Evolutionary conservation across 2,888 invertebrate species (phyloP), one percentile per base, ranked within the genome.

Genomic region (Therioaphis trifolii): DNA sequence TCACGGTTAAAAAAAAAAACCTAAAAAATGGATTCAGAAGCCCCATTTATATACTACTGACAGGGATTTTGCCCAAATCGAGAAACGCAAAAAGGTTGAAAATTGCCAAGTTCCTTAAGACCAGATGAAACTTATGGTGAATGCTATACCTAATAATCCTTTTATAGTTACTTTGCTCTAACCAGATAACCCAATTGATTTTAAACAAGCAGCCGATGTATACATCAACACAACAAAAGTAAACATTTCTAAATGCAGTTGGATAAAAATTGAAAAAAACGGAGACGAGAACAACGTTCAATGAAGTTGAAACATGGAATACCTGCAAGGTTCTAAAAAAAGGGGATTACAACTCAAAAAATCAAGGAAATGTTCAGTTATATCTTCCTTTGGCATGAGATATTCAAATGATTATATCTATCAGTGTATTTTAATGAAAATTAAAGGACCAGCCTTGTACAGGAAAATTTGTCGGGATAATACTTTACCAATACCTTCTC

Each of bases 191-290:
- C 7, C 24, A 5, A 58, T 58, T 58, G 58, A 58, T 58, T 58
- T 58, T 24, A 58, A 58, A 58, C 21, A 58, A 58, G 58, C 58
- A 58, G 58, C 58, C 58, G 24, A 24, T 58, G 21, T 24, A 58
- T 58, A 24, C 58, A 24, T 58, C 12, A 61, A 29, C 61, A 61
- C 14, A 15, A 61, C 29, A 27, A 61, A 61, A 29, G 27, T 61
- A 61, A 61, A 61, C 15, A 61, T 61, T 61, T 61, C 29, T 15
- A 29, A 61, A 61, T 29, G 61, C 61, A 61, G 61, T 61, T 29
- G 61, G 61, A 29, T 61, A 29, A 58, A 58, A 58, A 58, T 55
- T 55, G 55, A 55, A n/a, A 55, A 55, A 55, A n/a, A n/a, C 49
- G 49, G 14, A 55, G 55, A 55, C n/a, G n/a, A 55, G n/a, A 55